Percentiles rank a stretch among this genome's conserved stretches.
Evolutionary conservation across 2,888 invertebrate genomes (phyloP).

Genomic region (Hydropsyche betteni): DNA sequence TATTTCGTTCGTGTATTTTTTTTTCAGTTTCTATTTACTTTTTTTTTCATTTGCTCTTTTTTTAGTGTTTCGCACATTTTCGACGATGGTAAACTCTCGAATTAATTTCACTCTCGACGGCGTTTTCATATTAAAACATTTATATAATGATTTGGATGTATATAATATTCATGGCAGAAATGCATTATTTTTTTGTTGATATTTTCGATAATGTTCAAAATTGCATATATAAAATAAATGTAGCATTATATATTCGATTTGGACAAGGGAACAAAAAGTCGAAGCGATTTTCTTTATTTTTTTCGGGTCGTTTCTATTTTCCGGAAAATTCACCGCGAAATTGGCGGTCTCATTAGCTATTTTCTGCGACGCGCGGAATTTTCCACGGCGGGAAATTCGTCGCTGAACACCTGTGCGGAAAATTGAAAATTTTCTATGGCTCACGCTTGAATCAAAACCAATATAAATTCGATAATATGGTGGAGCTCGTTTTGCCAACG

Average conservation of each 20-base stretch:
- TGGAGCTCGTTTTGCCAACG: no score
- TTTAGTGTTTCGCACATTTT: slow-evolving; percentile 1
- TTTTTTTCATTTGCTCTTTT: background rate
- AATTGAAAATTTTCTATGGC: slow-evolving; percentile 21
- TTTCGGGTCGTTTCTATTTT: background rate
- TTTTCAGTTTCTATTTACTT: no score
- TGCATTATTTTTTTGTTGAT: no score
- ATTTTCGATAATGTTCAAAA: no score
- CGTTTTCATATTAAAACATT: slow-evolving; percentile 9
- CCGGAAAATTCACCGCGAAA: slow-evolving; percentile 12
- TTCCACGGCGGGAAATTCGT: background rate
- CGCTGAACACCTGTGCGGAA: slow-evolving; percentile 13
- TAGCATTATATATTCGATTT: no score
- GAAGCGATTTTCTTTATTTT: no score
- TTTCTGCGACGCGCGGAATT: slow-evolving; percentile 6
- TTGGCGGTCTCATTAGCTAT: slow-evolving; percentile 14
- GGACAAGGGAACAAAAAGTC: no score
- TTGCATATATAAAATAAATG: no score
- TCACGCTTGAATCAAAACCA: background rate
- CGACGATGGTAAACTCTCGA: background rate
- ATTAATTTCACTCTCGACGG: slow-evolving; percentile 5
- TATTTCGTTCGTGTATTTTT: no score
- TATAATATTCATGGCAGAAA: no score
- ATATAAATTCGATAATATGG: no score
- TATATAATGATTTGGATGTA: background rate